phyloP scores from a whole-genome alignment of 2,797 vertebrate species.

The Amphiprion clarkii region DNA sequence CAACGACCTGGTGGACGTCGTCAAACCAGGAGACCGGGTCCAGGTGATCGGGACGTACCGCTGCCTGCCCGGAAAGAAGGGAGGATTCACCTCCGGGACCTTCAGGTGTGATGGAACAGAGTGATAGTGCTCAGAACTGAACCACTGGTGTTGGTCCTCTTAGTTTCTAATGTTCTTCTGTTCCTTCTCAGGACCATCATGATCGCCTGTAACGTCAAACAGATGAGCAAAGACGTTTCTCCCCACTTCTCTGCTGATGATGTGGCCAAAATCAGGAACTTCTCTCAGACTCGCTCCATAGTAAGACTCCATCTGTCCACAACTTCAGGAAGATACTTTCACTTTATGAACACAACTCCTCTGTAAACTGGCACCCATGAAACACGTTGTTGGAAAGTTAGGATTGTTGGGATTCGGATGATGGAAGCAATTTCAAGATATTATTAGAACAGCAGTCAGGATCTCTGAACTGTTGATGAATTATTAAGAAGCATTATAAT shows the following conservation, averaged over 20 bases:
- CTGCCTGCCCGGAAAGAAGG: slow-evolving; percentile 95
- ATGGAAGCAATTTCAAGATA: too few relatives aligned
- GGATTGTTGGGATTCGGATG: too few relatives aligned
- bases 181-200: slow-evolving; percentile 89
- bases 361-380: too few relatives aligned
- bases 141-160: fast-evolving
- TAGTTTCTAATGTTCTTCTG: not conserved
- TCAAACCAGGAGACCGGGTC: slow-evolving; percentile 95
- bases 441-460: too few relatives aligned
- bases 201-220: slow-evolving; percentile 94
- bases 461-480: too few relatives aligned
- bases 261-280: slow-evolving; percentile 95
- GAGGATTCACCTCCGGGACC: slow-evolving; percentile 95
- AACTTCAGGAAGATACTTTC: too few relatives aligned
- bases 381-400: too few relatives aligned
- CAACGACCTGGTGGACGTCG: slow-evolving; percentile 93
- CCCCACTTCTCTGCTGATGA: slow-evolving; percentile 91
- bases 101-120: slow-evolving; percentile 87
- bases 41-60: slow-evolving; percentile 96
- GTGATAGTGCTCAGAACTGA: too few relatives aligned
- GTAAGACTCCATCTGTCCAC: slow-evolving; percentile 66
- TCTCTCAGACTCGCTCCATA: slow-evolving; percentile 89
- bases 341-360: too few relatives aligned
- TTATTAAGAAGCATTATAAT: too few relatives aligned
- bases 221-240: slow-evolving; percentile 93